Base-by-base conservation (phyloP, 2,797 vertebrate species). In the Lagocephalus sceleratus region DNA sequence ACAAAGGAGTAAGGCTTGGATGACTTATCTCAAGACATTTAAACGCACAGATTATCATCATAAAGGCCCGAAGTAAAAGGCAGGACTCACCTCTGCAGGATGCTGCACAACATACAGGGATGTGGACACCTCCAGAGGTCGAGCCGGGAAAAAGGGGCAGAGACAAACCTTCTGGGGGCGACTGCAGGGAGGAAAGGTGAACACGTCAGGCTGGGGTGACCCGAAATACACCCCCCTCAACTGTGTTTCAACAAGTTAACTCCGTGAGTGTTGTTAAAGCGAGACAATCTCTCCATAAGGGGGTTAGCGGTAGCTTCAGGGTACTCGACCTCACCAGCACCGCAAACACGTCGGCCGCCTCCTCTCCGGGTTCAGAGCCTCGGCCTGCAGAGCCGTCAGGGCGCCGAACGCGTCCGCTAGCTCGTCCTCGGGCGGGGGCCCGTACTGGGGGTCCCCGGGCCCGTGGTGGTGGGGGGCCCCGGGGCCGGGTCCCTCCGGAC, bases 141-240 rank as follows among this genome's bases (percentile, higher is more conserved):
- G 86, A 7, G 84, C 21, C 1, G 97, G 97, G 43, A 99, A 91
- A 85, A 95, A 99, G 0, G 97, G 97, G 84, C 97, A 99, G 61
- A 99, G 88, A 79, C 97, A 99, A 66, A 99, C 97, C 85, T 98
- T 99, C 85, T 93, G 88, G 61, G 97, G 97, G 47, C 97, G 96
- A 72, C 97, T 99, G 60, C 22, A 81, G 65, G 54, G 51, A 71
- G 60, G 80, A 71, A 77, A 81, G 63, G 68, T 73, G 62, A 47
- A 82, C 67, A 75, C 46, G 71, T 71, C 68, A 82, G 66, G 64
- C 51, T 68, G 61, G 70, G 61, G 68, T 21, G 15, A 49, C 26
- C 29, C 47, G 38, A 20, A 47, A 29, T 68, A 12, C 42, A 38
- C 51, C 57, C 75, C 66, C 19, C 54, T 48, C 49, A 29, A 38